Base-by-base conservation (phyloP, 2,797 vertebrate genomes). In the Pygocentrus nattereri region DNA sequence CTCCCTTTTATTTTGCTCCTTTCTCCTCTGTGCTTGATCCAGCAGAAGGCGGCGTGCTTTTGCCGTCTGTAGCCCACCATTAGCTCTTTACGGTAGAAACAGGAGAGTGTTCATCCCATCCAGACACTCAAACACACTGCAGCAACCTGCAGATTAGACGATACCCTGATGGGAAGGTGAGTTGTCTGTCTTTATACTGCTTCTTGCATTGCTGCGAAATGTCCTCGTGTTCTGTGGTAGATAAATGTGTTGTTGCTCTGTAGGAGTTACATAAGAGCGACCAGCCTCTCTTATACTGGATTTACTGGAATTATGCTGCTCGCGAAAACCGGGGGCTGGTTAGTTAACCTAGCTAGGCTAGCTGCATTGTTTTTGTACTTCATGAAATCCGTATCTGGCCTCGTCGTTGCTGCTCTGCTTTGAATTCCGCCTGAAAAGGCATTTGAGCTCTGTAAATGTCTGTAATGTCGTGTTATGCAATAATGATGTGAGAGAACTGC, bases 321-420 rank as follows among this genome's bases (percentile, higher is more conserved):
- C n/a, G n/a, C n/a, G n/a, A n/a, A n/a, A n/a, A 59, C 5, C 56
- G 12, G n/a, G n/a, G 1, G 6, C 34, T 91, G 86, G 88, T 78
- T 89, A 88, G 87, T 7, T 38, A 38, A 3, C 34, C 87, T 85
- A 86, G 86, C 87, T 85, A 86, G 86, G 62, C 31, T 67, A 44
- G 21, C 19, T 19, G 7, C 4, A 52, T 52, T 52, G 52, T n/a
- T 56, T 56, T 56, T 18, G 19, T 56, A 56, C 5, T 21, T 56
- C 3, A 6, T 44, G 4, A 44, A 44, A 44, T 44, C 3, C 21
- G 21, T 10, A 7, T 21, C 52, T 56, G 52, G 52, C 5, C 13
- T 56, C 8, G n/a, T n/a, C n/a, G n/a, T n/a, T n/a, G n/a, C n/a
- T n/a, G 5, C 6, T n/a, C 52, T 56, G 2, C 52, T n/a, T 56